Evolutionary conservation across 2,113 vertebrate species (phyloP), one percentile per base, ranked within the genome.

Genomic region (Rhea pennata): DNA sequence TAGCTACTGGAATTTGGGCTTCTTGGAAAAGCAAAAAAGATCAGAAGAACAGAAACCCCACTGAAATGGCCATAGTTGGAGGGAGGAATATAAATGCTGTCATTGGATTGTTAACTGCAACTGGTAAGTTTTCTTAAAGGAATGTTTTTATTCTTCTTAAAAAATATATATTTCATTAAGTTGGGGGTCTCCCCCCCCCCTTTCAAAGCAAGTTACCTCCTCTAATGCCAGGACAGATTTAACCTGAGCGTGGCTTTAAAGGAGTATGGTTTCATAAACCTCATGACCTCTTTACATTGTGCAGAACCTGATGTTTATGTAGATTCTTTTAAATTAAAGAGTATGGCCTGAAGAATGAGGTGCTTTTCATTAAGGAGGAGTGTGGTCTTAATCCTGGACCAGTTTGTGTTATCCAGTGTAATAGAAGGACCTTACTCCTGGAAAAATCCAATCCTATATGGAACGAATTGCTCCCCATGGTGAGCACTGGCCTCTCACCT

Each of bases 1-100:
- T 97, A 88, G 96, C 90, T n/a, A 98, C 90, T 36, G 97, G 98
- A 71, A 96, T 98, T 33, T 99, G 98, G 98, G 98, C 98, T 13
- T 98, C 98, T 44, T 91, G 97, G 97, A 98, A 98, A 90, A 98
- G 98, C 79, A 98, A 96, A 87, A 98, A 97, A 79, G 93, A 97
- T 11, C 97, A 98, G 88, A 97, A 97, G 75, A 97, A 93, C 73
- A 96, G 95, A n/a, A 97, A 90, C 39, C 84, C 96, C 74, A 98
- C 93, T 33, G 98, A 98, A 91, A 95, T 98, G 58, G 93, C 98
- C 22, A 97, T 98, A 10, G 96, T 99, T 77, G 98, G 98, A 66
- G 98, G 97, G 72, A 98, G 98, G 44, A 98, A 98, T 58, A 98
- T 98, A 90, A 98, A 98, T 85, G 70, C 98, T 82, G 97, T 98